phyloP scores from a whole-genome alignment of 2,797 vertebrate species.

The Okamejei kenojei region DNA sequence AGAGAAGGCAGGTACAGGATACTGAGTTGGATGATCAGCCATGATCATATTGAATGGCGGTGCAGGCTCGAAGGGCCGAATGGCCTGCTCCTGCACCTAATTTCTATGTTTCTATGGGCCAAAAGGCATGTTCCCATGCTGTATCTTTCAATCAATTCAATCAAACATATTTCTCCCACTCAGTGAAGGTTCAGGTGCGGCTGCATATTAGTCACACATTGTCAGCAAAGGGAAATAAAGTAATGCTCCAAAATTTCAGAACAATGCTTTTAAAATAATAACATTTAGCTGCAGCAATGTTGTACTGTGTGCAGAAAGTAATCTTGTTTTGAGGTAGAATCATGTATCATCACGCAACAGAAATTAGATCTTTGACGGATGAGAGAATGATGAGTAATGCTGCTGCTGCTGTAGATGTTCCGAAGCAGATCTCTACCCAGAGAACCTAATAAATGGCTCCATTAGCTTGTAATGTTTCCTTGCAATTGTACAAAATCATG shows the following conservation, averaged over 20 bases:
- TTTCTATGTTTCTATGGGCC: too few species aligned
- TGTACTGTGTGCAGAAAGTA: background rate
- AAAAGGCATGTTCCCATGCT: too few species aligned
- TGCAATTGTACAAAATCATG: too few species aligned
- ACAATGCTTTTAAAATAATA: background rate
- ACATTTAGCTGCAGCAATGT: background rate
- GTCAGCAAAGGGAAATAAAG: constrained; percentile 1
- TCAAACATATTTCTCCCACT: background rate
- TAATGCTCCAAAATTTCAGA: background rate
- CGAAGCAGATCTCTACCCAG: background rate
- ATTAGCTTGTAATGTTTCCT: background rate
- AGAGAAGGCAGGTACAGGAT: too few species aligned
- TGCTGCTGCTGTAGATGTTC: background rate
- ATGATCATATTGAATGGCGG: too few species aligned
- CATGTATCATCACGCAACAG: background rate
- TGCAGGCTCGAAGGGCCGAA: too few species aligned
- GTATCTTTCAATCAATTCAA: too few species aligned
- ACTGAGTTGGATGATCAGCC: too few species aligned
- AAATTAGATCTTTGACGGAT: background rate
- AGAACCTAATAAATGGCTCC: background rate
- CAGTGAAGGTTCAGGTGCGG: background rate
- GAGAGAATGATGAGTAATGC: background rate
- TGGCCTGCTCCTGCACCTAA: too few species aligned
- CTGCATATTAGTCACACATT: background rate
- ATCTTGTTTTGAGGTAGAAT: background rate